phyloP scores from a whole-genome alignment of 2,888 invertebrate species.

The Nephrotoma flavescens region DNA sequence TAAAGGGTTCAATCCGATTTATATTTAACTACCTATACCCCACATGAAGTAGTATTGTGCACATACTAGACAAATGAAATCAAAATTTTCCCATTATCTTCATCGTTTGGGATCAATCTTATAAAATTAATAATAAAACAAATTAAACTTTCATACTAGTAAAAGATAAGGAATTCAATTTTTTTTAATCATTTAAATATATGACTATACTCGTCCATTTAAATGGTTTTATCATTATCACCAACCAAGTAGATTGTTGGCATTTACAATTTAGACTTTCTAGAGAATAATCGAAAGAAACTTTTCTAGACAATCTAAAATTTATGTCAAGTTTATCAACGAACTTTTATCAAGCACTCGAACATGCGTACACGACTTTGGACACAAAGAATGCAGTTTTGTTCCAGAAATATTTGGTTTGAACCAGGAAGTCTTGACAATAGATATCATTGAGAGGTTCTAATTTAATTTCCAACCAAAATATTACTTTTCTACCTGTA shows the following conservation, averaged over 20 bases:
- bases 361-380: not conserved
- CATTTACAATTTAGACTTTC: not conserved
- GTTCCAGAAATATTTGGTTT: not conserved
- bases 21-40: too few relatives aligned
- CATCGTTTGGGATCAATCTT: not conserved
- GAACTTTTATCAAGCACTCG: not conserved
- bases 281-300: not conserved
- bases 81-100: not conserved
- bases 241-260: not conserved
- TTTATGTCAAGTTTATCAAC: not conserved
- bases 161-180: not conserved
- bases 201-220: too few relatives aligned
- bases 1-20: too few relatives aligned
- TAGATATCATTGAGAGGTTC: too few relatives aligned
- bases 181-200: not conserved
- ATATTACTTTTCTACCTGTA: too few relatives aligned
- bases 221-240: not conserved
- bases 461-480: too few relatives aligned
- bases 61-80: too few relatives aligned
- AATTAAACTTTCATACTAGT: not conserved
- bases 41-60: too few relatives aligned
- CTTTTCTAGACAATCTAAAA: not conserved
- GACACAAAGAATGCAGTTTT: not conserved
- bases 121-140: not conserved
- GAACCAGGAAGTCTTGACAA: not conserved